phyloP scores from a whole-genome alignment of 2,113 vertebrate genomes.

The Pica pica region DNA sequence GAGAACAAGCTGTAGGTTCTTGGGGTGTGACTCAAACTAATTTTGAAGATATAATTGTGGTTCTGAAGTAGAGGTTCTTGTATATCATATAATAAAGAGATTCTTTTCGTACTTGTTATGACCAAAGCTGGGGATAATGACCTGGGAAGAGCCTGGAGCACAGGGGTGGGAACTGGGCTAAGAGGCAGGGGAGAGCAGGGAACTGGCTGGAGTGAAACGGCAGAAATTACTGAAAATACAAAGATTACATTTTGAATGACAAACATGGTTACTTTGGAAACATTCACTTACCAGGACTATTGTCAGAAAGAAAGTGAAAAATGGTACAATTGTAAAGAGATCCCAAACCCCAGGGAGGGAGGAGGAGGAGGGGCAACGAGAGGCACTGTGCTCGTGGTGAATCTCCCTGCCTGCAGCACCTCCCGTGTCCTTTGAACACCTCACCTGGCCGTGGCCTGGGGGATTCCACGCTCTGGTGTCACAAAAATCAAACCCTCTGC shows the following conservation, averaged over 20 bases:
- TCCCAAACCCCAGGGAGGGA: accelerated
- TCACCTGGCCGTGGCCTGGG: neutral
- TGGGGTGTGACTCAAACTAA: neutral
- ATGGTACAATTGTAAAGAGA: neutral
- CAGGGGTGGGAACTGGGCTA: neutral
- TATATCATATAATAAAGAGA: neutral
- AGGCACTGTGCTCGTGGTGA: neutral
- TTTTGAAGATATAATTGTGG: neutral
- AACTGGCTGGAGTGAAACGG: neutral
- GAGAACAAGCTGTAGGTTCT: neutral
- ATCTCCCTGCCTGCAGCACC: neutral
- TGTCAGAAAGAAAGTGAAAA: neutral
- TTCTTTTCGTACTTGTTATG: neutral
- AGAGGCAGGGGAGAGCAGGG: neutral
- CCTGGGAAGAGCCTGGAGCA: neutral
- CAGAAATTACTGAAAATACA: neutral
- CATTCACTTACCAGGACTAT: neutral
- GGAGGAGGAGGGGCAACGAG: neutral
- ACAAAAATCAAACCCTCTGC: neutral
- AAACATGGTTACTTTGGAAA: neutral
- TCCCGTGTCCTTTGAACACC: neutral
- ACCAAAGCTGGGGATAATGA: neutral
- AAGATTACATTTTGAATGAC: neutral
- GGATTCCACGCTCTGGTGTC: neutral
- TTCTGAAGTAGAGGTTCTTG: neutral